Evolutionary conservation across 1,140 invertebrate genomes (phyloP).

Genomic region (Drosophila azteca): DNA sequence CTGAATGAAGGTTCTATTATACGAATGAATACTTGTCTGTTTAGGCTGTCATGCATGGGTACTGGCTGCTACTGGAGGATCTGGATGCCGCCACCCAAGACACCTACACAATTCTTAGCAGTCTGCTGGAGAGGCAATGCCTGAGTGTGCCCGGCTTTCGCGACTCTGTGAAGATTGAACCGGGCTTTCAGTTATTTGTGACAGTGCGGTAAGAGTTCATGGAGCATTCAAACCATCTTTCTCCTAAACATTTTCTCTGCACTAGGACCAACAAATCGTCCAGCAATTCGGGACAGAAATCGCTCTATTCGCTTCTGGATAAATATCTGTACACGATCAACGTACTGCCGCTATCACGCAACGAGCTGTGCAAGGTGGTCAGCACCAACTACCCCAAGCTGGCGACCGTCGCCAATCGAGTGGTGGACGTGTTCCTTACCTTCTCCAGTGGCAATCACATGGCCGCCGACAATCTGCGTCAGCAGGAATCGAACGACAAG

Average conservation of each 20-base stretch:
- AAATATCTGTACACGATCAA: slow-evolving; percentile 93
- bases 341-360: slow-evolving; percentile 90
- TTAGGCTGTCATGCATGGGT: slow-evolving; percentile 92
- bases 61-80: slow-evolving; percentile 98
- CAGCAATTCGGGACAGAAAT: slow-evolving; percentile 85
- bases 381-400: slow-evolving; percentile 89
- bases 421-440: slow-evolving; percentile 93
- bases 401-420: slow-evolving; percentile 89
- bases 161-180: slow-evolving; percentile 90
- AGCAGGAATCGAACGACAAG: slow-evolving; percentile 63
- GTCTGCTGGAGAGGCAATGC: slow-evolving; percentile 92
- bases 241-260: too few species aligned
- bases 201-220: slow-evolving; percentile 89
- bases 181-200: slow-evolving; percentile 95
- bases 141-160: slow-evolving; percentile 94
- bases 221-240: neutral
- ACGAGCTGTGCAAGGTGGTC: slow-evolving; percentile 89
- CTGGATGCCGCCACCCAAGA: slow-evolving; percentile 97
- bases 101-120: slow-evolving; percentile 93
- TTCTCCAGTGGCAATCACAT: slow-evolving; percentile 89
- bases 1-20: neutral
- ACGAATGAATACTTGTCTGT: neutral
- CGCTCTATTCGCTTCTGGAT: slow-evolving; percentile 88
- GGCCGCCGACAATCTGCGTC: slow-evolving; percentile 83
- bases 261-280: slow-evolving; percentile 84